These are phyloP conservation scores for Chelonus insularis DNA, from an alignment of 1,140 invertebrate genomes.

Conservation along the genomic window DNA sequence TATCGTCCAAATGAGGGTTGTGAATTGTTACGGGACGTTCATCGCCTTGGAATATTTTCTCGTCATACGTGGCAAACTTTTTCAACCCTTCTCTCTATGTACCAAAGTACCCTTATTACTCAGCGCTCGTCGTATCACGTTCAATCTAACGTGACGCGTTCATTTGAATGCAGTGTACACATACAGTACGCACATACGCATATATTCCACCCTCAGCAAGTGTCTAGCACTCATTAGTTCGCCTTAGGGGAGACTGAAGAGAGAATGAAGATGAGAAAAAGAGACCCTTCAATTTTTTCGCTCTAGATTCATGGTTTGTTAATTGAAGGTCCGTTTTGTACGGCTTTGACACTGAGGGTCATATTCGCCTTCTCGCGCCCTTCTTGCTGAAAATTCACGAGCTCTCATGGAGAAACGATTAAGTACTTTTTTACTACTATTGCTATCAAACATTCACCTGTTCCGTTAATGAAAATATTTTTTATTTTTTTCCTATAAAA, in stretches of 20 bases:
- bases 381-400: conserved; percentile 8
- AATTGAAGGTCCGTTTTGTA: conserved; percentile 52
- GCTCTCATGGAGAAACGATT: conserved; percentile 6
- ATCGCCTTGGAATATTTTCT: conserved; percentile 26
- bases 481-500: too few relatives aligned
- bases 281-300: conserved; percentile 53
- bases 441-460: background rate
- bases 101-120: conserved; percentile 4
- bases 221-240: conserved; percentile 36
- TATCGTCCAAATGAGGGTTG: conserved; percentile 28
- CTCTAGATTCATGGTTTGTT: conserved; percentile 53
- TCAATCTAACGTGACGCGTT: conserved; percentile 24
- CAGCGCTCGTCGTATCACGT: background rate
- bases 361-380: conserved; percentile 2
- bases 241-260: conserved; percentile 12
- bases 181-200: conserved; percentile 3
- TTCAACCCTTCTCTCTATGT: conserved; percentile 24
- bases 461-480: too few relatives aligned
- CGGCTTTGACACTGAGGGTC: conserved; percentile 34
- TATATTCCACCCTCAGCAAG: conserved; percentile 17
- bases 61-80: background rate
- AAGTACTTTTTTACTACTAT: background rate
- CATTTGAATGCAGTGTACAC: conserved; percentile 1
- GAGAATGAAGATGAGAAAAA: conserved; percentile 25
- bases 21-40: conserved; percentile 26